These are phyloP conservation scores for Entosphenus tridentatus DNA, from an alignment of 2,113 vertebrate genomes.

Conservation along the genomic window DNA sequence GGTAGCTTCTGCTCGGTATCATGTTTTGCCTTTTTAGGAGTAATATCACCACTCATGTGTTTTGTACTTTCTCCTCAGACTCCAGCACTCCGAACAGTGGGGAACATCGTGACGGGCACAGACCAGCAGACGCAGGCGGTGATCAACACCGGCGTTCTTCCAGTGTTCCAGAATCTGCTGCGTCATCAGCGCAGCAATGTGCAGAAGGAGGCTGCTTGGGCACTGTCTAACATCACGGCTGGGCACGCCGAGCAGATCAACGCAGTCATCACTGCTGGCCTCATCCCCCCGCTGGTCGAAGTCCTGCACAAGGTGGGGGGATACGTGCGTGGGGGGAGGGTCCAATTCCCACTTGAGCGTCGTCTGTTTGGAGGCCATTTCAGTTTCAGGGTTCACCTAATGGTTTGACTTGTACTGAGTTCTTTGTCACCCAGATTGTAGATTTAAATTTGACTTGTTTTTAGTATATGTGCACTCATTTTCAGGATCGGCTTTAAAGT, in stretches of 20 bases:
- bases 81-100: conserved; percentile 46
- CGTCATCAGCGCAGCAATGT: conserved; percentile 26
- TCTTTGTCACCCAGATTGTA: background rate
- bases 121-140: conserved; percentile 55
- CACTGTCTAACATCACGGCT: conserved; percentile 57
- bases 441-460: background rate
- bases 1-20: no score
- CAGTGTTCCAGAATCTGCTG: conserved; percentile 32
- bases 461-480: no score
- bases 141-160: conserved; percentile 36
- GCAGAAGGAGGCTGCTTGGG: conserved; percentile 63
- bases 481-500: no score
- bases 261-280: conserved; percentile 37
- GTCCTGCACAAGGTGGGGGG: conserved; percentile 36
- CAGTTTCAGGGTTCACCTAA: no score
- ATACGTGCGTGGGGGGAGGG: background rate
- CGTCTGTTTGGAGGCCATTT: no score
- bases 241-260: conserved; percentile 53
- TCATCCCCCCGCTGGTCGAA: conserved; percentile 36
- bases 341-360: background rate
- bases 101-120: conserved; percentile 60
- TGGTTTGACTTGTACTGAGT: background rate
- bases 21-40: no score
- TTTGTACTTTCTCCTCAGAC: conserved; percentile 22
- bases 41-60: no score